phyloP scores from a whole-genome alignment of 2,797 vertebrate species.

The Tauraco hartlaubi region DNA sequence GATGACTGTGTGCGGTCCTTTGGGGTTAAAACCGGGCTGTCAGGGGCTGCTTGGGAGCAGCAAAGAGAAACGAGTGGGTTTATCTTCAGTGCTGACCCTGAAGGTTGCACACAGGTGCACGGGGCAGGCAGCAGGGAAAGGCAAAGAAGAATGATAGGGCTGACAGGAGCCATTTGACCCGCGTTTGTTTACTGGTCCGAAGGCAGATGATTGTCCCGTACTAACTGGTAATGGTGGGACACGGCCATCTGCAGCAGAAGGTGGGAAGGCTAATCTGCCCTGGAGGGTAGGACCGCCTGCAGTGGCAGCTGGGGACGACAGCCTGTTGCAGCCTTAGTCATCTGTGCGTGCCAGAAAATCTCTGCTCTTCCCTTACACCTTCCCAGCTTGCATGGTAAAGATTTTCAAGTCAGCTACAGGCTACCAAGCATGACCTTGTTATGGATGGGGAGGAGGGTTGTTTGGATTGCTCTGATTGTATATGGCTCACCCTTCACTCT shows the following conservation, averaged over 20 bases:
- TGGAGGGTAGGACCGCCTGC: not conserved
- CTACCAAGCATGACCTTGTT: not conserved
- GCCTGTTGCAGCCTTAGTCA: not conserved
- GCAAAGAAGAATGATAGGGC: not conserved
- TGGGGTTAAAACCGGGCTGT: not conserved
- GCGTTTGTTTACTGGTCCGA: not conserved
- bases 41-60: not conserved
- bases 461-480: not conserved
- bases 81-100: not conserved
- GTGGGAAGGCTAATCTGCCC: not conserved
- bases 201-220: rapidly evolving
- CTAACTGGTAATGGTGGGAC: not conserved
- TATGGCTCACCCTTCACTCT: not conserved
- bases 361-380: not conserved
- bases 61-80: not conserved
- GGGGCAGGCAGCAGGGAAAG: not conserved
- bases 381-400: not conserved
- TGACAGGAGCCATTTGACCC: not conserved
- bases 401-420: not conserved
- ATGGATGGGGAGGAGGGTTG: rapidly evolving
- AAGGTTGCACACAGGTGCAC: rapidly evolving
- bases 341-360: not conserved
- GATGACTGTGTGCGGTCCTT: not conserved
- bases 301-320: not conserved
- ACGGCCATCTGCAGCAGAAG: not conserved